phyloP scores from a whole-genome alignment of 1,140 invertebrate genomes.

The Aphaenogaster floridana region DNA sequence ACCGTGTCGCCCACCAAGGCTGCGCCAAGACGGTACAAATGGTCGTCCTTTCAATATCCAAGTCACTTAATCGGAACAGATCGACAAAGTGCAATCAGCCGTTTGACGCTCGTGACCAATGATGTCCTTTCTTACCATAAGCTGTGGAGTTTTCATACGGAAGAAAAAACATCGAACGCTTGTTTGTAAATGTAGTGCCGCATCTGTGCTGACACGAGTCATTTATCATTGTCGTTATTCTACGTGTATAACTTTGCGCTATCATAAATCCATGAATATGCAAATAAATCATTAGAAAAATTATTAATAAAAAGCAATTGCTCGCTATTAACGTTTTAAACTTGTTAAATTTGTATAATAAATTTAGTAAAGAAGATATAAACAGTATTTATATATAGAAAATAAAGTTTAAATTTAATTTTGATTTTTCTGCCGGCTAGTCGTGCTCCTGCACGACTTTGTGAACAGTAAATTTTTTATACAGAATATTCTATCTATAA shows the following conservation, averaged over 20 bases:
- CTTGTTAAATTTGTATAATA: background rate
- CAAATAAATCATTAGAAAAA: background rate
- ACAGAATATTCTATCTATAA: background rate
- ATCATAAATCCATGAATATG: background rate
- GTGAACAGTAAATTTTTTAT: background rate
- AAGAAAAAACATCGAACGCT: constrained; percentile 17
- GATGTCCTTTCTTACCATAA: constrained; percentile 38
- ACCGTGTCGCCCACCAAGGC: constrained; percentile 31
- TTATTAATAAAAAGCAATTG: background rate
- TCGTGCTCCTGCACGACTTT: background rate
- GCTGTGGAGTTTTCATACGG: constrained; percentile 10
- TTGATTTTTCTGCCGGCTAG: background rate
- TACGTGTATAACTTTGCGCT: background rate
- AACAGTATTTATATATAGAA: background rate
- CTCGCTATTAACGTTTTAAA: background rate
- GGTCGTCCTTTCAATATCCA: constrained; percentile 52
- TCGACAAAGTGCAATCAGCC: constrained; percentile 59
- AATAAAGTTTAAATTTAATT: background rate
- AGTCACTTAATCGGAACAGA: constrained; percentile 57
- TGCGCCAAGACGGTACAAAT: constrained; percentile 44
- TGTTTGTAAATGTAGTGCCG: constrained; percentile 11
- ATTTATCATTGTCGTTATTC: constrained; percentile 39
- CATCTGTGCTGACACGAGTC: background rate
- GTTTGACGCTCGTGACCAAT: constrained; percentile 58
- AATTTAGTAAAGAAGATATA: background rate